Conservation (phyloP, 2,113 vertebrate genomes). For the pig (Sus scrofa) region DNA sequence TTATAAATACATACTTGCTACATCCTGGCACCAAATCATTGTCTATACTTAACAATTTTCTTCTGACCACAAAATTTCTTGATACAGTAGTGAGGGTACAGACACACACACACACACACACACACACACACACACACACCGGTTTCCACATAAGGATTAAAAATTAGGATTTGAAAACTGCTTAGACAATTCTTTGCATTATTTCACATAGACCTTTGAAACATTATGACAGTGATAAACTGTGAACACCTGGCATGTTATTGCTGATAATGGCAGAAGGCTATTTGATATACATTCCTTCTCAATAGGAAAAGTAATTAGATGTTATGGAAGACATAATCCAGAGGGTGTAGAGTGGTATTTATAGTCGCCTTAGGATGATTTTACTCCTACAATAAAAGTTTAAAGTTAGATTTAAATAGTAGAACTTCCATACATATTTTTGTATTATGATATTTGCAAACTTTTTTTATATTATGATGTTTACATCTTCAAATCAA, state of each 20-base stretch:
- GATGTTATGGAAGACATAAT: slow-evolving; percentile 48
- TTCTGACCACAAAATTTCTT: neutral
- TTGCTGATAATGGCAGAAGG: slow-evolving; percentile 43
- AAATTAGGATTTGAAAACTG: neutral
- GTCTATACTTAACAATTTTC: neutral
- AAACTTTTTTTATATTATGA: slow-evolving; percentile 40
- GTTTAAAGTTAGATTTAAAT: neutral
- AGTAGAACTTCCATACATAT: neutral
- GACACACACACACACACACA: neutral
- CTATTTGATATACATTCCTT: slow-evolving; percentile 40
- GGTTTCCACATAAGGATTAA: neutral
- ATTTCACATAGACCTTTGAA: slow-evolving; percentile 22
- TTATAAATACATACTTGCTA: neutral
- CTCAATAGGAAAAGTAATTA: slow-evolving; percentile 57
- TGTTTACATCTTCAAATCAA: neutral
- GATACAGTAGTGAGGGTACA: neutral
- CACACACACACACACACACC: neutral
- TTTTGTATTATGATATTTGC: slow-evolving; percentile 1
- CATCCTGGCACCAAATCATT: neutral
- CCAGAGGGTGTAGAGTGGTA: neutral
- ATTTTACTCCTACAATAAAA: neutral
- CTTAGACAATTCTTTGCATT: neutral
- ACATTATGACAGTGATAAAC: slow-evolving; percentile 50
- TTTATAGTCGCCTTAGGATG: neutral
- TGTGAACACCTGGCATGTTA: slow-evolving; percentile 42